Conservation (phyloP, 2,797 vertebrate species). For the Aselliscus stoliczkanus region DNA sequence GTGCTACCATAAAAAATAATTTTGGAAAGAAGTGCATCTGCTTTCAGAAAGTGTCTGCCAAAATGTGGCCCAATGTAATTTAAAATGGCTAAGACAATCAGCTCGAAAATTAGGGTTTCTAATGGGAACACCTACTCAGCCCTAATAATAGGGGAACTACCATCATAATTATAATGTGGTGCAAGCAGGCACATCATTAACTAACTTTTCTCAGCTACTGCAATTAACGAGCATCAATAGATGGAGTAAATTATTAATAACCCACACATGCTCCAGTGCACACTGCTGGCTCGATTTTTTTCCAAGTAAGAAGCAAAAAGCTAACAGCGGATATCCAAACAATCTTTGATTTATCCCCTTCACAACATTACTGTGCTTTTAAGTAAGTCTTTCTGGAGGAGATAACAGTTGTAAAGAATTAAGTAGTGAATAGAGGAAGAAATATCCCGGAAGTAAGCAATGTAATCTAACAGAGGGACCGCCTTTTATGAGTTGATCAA, state of each 20-base stretch:
- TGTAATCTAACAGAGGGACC: neutral
- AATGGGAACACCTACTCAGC: conserved; percentile 76
- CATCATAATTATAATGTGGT: conserved; percentile 72
- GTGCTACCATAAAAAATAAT: conserved; percentile 42
- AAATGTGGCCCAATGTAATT: conserved; percentile 59
- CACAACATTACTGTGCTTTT: neutral
- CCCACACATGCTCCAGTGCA: conserved; percentile 56
- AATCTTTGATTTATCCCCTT: conserved; percentile 49
- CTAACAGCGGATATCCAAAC: conserved; percentile 63
- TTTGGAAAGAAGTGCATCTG: conserved; percentile 55
- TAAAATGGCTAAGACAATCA: conserved; percentile 71
- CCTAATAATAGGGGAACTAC: conserved; percentile 77
- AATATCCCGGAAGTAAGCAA: neutral
- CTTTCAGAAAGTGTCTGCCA: conserved; percentile 58
- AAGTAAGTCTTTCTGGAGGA: conserved; percentile 6
- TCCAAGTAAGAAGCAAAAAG: conserved; percentile 58
- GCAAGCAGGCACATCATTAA: conserved; percentile 75
- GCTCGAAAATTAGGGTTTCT: conserved; percentile 71
- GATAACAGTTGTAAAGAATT: neutral
- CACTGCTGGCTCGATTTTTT: conserved; percentile 26
- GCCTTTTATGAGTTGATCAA: neutral
- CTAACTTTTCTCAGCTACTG: conserved; percentile 74
- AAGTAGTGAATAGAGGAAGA: neutral
- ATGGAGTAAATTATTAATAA: conserved; percentile 77
- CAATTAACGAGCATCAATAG: conserved; percentile 76